A percentile compares a stretch with the other conserved stretches of the same genome.
Evolutionary conservation across 2,797 vertebrate species (phyloP).

Genomic region (Sandelia bainsii): DNA sequence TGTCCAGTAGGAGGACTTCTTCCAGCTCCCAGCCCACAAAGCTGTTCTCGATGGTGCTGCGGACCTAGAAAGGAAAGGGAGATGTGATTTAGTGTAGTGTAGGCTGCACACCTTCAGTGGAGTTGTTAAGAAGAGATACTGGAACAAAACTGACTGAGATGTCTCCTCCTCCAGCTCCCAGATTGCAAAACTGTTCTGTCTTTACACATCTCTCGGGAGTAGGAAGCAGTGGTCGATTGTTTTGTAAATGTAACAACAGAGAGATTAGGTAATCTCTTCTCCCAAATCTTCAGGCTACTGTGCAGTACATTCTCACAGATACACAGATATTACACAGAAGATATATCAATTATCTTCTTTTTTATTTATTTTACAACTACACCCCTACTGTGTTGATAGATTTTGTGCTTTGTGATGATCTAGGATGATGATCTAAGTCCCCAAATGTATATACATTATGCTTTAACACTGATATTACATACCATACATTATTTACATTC

Average conservation of each 20-base stretch:
- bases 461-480: neutral
- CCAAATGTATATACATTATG: no score
- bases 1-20: constrained; percentile 95
- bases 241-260: constrained; percentile 26
- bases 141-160: constrained; percentile 59
- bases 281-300: constrained; percentile 15
- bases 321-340: neutral
- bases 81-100: constrained; percentile 39
- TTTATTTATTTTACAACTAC: no score
- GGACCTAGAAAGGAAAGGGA: constrained; percentile 77
- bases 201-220: constrained; percentile 47
- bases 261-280: constrained; percentile 43
- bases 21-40: constrained; percentile 99
- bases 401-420: no score
- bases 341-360: no score
- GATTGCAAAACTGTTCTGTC: constrained; percentile 53
- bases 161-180: constrained; percentile 57
- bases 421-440: no score
- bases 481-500: neutral
- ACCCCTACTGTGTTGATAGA: no score
- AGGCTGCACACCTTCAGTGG: constrained; percentile 77
- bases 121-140: constrained; percentile 49
- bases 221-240: constrained; percentile 26
- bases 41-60: constrained; percentile 98
- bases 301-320: constrained; percentile 1